Evolutionary conservation across 37 sponge, comb jelly and placozoan species (phyloP).

Genomic region (Cladorhizidae sp.): DNA sequence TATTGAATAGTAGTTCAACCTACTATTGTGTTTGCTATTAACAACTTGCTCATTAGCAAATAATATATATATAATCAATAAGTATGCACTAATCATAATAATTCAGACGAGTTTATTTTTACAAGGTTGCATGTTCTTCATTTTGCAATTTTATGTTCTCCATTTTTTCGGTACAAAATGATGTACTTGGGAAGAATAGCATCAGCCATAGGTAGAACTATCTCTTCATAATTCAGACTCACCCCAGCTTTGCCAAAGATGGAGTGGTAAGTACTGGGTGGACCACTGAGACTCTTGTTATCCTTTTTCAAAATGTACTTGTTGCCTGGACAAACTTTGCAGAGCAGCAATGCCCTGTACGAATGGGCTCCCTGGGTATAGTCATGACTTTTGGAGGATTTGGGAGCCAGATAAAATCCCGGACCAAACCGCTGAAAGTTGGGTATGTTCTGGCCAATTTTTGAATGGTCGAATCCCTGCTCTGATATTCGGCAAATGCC

Average conservation of each 20-base stretch:
- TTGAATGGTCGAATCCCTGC: conserved; percentile 36
- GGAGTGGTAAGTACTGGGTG: conserved; percentile 61
- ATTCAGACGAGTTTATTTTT: too few species aligned
- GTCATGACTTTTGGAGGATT: conserved; percentile 81
- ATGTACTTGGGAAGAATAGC: conserved; percentile 65
- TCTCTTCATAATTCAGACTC: conserved; percentile 60
- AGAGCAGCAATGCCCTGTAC: conserved; percentile 74
- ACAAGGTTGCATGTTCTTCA: too few species aligned
- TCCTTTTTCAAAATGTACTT: conserved; percentile 39
- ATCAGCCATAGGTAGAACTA: conserved; percentile 53
- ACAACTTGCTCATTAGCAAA: too few species aligned
- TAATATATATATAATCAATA: too few species aligned
- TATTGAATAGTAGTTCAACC: too few species aligned
- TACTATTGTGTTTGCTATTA: too few species aligned
- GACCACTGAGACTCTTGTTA: conserved; percentile 32
- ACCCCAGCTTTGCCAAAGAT: conserved; percentile 57
- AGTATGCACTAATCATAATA: too few species aligned
- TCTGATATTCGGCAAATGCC: conserved; percentile 72
- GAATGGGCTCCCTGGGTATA: conserved; percentile 63
- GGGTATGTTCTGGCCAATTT: conserved; percentile 38
- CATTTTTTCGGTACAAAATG: conserved; percentile 69
- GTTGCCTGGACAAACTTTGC: conserved; percentile 68
- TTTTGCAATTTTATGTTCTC: conserved; percentile 57
- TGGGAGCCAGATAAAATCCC: conserved; percentile 84
- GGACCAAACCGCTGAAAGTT: conserved; percentile 68